Evolutionary conservation across 2,113 vertebrate genomes (phyloP), one percentile per base, ranked within the genome.

Genomic region (Nyctibius bracteatus): DNA sequence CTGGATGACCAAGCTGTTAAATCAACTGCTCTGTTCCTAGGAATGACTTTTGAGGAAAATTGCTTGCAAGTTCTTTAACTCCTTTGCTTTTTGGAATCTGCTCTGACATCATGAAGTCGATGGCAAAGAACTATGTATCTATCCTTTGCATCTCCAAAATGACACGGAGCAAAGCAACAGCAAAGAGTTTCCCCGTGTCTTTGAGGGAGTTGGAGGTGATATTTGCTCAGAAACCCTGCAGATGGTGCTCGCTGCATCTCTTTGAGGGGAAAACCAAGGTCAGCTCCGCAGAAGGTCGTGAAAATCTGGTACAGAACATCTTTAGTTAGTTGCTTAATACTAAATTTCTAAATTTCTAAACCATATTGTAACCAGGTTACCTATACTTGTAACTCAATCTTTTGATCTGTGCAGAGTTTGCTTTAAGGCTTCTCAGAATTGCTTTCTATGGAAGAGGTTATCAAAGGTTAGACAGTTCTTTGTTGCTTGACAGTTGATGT

Each of bases 221-320:
- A 1, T 85, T 41, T 65, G 35, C 88, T 75, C 66, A 58, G 37
- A 74, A 88, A 72, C 83, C 95, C 96, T 62, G 91, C 79, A 97
- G 96, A 43, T 97, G 96, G 95, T 92, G 96, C 96, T 96, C 91
- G 1, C 81, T 72, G 77, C 86, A 31, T 85, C 91, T 66, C 57
- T 85, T 90, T 55, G 24, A 37, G 55, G 44, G 63, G 70, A 65
- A 86, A 81, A 63, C 17, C 70, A 41, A 57, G 68, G 52, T 75
- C 91, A 87, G 57, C 86, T 90, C 65, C 62, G 62, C 33, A 33
- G 51, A 81, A 65, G 68, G 35, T 44, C 0, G 4, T 75, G 66
- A 65, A 94, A 91, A 84, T 72, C 39, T 25, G 52, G 72, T 91
- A 79, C 68, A 35, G 90, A 86, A 89, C 0, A 2, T 92, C 86